Base-by-base conservation (phyloP, 2,113 vertebrate genomes). In the Mohoua ochrocephala region DNA sequence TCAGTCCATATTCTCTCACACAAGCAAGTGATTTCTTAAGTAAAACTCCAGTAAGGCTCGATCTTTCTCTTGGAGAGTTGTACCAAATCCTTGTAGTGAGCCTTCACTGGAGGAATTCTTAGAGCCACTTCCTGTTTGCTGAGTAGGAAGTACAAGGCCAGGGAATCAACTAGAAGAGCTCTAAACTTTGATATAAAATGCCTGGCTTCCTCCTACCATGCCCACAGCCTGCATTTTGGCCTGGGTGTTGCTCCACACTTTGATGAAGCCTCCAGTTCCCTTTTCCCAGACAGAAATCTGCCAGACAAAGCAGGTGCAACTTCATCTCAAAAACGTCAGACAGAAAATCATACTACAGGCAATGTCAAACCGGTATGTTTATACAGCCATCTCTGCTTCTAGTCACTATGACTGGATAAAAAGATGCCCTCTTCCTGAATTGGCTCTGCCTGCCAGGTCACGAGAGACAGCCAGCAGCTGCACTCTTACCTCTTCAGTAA, bases 1-100 rank as follows among this genome's bases (percentile, higher is more conserved):
- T 84, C 0, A 0, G 44, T 57, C 16, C 8, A 0, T 53, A 21
- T 73, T 57, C 9, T 83, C 20, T 57, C 10, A 4, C 12, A 19
- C 18, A 39, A 65, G 22, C n/a, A 87, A 71, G 30, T 15, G 39
- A 71, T 41, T 90, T 87, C 24, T 30, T 60, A 73, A 71, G 26
- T 15, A 65, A 76, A 91, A 57, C 18, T 61, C 23, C 42, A 31
- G 39, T 47, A 60, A 45, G 11, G 5, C 24, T 94, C 61, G 61
- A 0, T 33, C 53, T 18, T 73, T 80, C 57, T 87, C 57, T 63
- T 65, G 44, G 31, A 76, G 49, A 27, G 7, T 13, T 44, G 20
- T 45, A 82, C 14, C 15, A n/a, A 73, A 42, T 47, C 33, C 7
- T 69, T 49, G 19, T 19, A 28, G 14, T 37, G 11, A 83, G 15